Evolutionary conservation across 1,140 invertebrate species (phyloP), one percentile per base, ranked within the genome.

Genomic region (Cydia fagiglandana): DNA sequence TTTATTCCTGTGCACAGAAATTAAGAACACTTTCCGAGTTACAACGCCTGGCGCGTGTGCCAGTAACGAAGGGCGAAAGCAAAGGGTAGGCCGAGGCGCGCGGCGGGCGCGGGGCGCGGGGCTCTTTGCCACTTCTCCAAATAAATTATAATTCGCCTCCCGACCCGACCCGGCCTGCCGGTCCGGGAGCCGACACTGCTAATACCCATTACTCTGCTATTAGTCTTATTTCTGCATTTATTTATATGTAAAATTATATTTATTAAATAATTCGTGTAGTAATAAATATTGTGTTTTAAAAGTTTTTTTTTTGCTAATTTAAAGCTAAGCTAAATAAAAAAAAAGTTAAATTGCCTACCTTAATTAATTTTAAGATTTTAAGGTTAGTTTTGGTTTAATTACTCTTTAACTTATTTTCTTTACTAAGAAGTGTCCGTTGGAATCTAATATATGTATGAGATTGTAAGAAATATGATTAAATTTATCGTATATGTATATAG

Each of bases 41-140:
- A 76, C 87, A 91, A 87, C 77, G 76, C 73, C 84, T 79, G 78
- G 76, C 76, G 74, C 53, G 84, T 84, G 83, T 78, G 86, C 78
- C 80, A 80, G 86, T 92, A 92, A 92, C 91, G 91, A 92, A 92
- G 91, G 90, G 90, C 90, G 88, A 91, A 92, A 92, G 91, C 91
- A 92, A 92, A 92, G 91, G 90, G 91, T 92, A 91, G 90, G 91
- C 84, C 88, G 87, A 82, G 85, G 83, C 84, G 83, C 74, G 77
- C 81, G 78, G 81, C 74, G 24, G 24, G 24, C 24, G 81, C 76
- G 81, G 82, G 73, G 83, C 75, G 81, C 79, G 81, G 80, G 81
- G 86, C 86, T 86, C 88, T 83, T 92, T 90, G 91, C 91, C 90
- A 92, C 90, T 92, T 92, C 90, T 91, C 86, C 91, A 92, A 92